Evolutionary conservation across 2,797 vertebrate genomes (phyloP), one percentile per base, ranked within the genome.

Genomic region (Tiaroga cobitis): DNA sequence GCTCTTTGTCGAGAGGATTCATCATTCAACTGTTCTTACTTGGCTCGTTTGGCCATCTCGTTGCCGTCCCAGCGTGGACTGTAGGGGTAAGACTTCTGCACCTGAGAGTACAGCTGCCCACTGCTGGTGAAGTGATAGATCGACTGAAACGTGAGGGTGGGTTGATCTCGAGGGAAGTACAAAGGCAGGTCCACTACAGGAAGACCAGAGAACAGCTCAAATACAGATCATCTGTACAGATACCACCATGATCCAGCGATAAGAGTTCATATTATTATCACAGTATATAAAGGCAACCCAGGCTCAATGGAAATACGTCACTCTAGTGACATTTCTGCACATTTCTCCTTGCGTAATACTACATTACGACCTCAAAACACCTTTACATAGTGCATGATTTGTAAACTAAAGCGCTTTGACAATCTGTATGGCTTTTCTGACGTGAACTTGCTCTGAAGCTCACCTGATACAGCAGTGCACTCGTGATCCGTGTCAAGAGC

Each of bases 31-130:
- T 34, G 51, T 49, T 59, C 98, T 97, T 95, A 99, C 98, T 99
- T 99, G 86, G 98, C 98, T 95, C 98, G 97, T 94, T 99, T 99
- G 90, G 98, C 98, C 98, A 99, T 99, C 93, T 99, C 98, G 70
- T 99, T 99, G 91, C 98, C 98, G 39, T 99, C 98, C 98, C 98
- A 99, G 90, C 98, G 96, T 0, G 98, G 98, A 92, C 98, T 99
- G 91, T 99, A 99, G 0, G 98, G 98, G 82, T 99, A 99, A 3
- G 98, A 97, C 93, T 98, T 99, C 93, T 99, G 97, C 90, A 98
- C 96, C 92, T 99, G 98, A 32, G 97, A 98, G 89, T 99, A 99
- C 37, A 99, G 96, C 91, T 99, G 98, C 39, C 98, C 98, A 49
- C 98, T 99, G 94, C 93, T 99, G 90, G 97, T 99, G 92, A 99